Evolutionary conservation across 2,797 vertebrate genomes (phyloP).

Genomic region (Anguilla marmorata): DNA sequence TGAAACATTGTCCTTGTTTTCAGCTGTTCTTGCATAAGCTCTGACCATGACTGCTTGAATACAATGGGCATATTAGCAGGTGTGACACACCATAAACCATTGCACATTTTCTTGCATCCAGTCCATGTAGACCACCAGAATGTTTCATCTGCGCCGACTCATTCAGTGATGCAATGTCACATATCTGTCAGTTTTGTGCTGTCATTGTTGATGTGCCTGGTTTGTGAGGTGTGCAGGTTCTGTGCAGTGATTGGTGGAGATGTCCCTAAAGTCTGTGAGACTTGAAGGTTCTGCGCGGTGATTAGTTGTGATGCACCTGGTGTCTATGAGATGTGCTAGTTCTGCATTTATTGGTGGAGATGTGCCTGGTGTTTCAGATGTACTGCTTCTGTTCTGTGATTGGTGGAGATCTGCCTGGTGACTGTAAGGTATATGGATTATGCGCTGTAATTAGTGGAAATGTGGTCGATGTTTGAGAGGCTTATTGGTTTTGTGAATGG

Average conservation of each 20-base stretch:
- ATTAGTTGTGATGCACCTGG: too few species aligned
- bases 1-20: background rate
- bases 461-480: background rate
- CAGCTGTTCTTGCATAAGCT: background rate
- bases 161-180: background rate
- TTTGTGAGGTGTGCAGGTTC: background rate
- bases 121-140: background rate
- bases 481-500: background rate
- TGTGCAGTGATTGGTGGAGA: too few species aligned
- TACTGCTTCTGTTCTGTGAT: too few species aligned
- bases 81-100: background rate
- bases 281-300: too few species aligned
- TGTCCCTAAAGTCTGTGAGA: too few species aligned
- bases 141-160: conserved; percentile 8
- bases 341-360: too few species aligned
- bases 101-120: background rate
- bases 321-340: too few species aligned
- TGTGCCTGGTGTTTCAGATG: too few species aligned
- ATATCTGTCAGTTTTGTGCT: background rate
- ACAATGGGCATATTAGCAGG: background rate
- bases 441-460: background rate
- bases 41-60: background rate
- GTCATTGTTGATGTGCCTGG: conserved; percentile 1
- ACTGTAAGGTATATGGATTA: too few species aligned
- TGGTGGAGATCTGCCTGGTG: too few species aligned